Percentiles rank a stretch among this genome's conserved stretches.
Conservation (phyloP, 1,140 invertebrate species). For the Papilio dardanus region DNA sequence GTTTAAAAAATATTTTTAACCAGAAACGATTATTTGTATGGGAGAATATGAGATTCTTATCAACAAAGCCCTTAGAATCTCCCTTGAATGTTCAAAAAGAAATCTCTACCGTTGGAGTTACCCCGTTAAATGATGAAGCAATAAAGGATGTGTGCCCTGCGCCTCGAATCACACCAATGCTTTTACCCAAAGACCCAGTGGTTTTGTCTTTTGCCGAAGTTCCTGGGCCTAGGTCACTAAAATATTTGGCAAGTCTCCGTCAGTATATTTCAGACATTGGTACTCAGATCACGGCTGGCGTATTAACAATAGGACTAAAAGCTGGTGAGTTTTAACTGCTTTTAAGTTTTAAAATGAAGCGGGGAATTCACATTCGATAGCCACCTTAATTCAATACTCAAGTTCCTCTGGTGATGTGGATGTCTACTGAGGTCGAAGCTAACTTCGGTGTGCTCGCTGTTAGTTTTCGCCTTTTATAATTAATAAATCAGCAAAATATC, state of each 20-base stretch:
- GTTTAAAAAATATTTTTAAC: slow-evolving; percentile 21
- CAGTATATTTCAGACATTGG: slow-evolving; percentile 84
- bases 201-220: slow-evolving; percentile 84
- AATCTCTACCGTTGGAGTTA: slow-evolving; percentile 26
- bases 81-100: slow-evolving; percentile 35
- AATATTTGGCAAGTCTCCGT: slow-evolving; percentile 83
- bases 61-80: slow-evolving; percentile 44
- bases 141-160: slow-evolving; percentile 56
- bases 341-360: neutral
- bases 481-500: too few species aligned
- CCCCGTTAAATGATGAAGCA: slow-evolving; percentile 42
- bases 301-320: slow-evolving; percentile 83
- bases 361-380: neutral
- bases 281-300: slow-evolving; percentile 84
- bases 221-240: slow-evolving; percentile 84
- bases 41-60: slow-evolving; percentile 40
- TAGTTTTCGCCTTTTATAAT: too few species aligned
- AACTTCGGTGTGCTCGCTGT: too few species aligned
- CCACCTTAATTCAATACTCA: neutral
- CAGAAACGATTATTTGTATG: slow-evolving; percentile 6
- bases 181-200: slow-evolving; percentile 60
- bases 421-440: too few species aligned
- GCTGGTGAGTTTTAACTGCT: slow-evolving; percentile 71
- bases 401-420: too few species aligned
- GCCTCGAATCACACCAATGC: slow-evolving; percentile 59